A percentile compares a stretch with the other conserved stretches of the same genome.
Conservation (phyloP, 2,888 invertebrate genomes). For the Lamellibrachia satsuma region DNA sequence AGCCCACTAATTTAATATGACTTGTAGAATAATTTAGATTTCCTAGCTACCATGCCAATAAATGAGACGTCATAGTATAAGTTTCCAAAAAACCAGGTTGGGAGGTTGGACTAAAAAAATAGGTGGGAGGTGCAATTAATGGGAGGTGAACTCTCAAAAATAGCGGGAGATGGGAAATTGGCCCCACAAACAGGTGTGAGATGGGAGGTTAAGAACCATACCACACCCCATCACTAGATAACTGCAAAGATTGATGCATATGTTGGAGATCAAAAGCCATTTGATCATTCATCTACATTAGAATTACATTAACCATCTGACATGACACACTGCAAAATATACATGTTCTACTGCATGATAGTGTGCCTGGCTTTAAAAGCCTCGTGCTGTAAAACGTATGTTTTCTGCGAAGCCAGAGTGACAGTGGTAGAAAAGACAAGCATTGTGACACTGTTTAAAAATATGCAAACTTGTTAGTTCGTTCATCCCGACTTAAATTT, state of each 20-base stretch:
- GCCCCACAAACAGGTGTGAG: too few species aligned
- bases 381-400: neutral
- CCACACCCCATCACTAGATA: too few species aligned
- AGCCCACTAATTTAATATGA: neutral
- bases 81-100: neutral
- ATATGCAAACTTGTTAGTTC: neutral
- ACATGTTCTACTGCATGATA: neutral
- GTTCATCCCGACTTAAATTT: neutral
- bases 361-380: neutral
- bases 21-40: neutral
- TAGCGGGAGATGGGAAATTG: too few species aligned
- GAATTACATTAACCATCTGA: neutral
- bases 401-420: neutral
- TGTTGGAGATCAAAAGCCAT: neutral
- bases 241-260: neutral
- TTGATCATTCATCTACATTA: neutral
- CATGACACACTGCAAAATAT: neutral
- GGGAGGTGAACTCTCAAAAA: too few species aligned
- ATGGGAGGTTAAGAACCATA: too few species aligned
- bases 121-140: too few species aligned
- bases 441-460: neutral
- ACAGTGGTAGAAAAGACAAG: neutral
- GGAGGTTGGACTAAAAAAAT: too few species aligned
- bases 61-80: neutral
- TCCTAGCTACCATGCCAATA: neutral